A percentile compares a stretch with the other conserved stretches of the same genome.
phyloP scores from a whole-genome alignment of 1,140 invertebrate species.

The Meloidogyne exigua region DNA sequence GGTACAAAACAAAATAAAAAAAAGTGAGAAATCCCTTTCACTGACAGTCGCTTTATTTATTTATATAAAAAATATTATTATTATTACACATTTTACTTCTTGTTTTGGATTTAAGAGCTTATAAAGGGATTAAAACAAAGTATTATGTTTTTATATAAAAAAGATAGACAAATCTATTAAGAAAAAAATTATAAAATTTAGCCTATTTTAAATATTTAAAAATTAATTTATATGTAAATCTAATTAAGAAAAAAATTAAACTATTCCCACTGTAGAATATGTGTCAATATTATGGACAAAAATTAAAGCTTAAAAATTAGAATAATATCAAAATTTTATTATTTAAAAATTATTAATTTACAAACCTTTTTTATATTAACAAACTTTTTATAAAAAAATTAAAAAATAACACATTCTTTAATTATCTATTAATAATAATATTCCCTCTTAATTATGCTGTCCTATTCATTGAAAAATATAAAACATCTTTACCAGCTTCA shows the following conservation, averaged over 20 bases:
- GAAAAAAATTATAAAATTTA: background rate
- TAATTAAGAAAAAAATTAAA: too few species aligned
- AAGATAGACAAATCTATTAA: background rate
- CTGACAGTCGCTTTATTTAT: background rate
- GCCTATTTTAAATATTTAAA: too few species aligned
- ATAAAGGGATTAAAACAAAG: background rate
- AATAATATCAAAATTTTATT: too few species aligned
- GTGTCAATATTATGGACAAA: too few species aligned
- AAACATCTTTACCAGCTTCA: constrained; percentile 26
- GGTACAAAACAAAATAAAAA: background rate
- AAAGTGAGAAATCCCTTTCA: constrained; percentile 4
- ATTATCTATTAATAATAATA: background rate
- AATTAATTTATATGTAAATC: too few species aligned
- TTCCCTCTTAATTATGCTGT: background rate
- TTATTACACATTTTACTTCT: background rate
- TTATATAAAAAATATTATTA: too few species aligned
- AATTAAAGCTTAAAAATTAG: too few species aligned
- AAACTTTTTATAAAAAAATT: too few species aligned
- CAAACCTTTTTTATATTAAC: too few species aligned
- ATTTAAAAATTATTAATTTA: too few species aligned
- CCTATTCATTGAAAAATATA: constrained; percentile 23
- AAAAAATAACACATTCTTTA: too few species aligned
- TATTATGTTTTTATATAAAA: background rate
- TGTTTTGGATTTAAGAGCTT: background rate
- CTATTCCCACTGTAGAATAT: too few species aligned